Base-by-base conservation (phyloP, 2,113 vertebrate species). In the Smithornis capensis region DNA sequence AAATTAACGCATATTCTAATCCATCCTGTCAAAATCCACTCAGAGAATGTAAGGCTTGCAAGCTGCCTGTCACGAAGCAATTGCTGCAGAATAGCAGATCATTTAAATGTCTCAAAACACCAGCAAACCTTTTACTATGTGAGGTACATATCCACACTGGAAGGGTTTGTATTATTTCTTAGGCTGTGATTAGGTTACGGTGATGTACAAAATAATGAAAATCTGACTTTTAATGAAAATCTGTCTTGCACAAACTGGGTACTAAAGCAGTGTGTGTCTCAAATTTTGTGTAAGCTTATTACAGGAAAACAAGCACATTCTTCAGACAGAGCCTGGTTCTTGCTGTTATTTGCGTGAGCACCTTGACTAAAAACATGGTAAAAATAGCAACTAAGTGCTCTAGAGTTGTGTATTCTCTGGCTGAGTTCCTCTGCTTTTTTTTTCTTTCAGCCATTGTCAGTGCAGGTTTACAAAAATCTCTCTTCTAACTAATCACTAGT, bases 361-460 rank as follows among this genome's bases (percentile, higher is more conserved):
- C 67, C 62, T 92, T 80, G 75, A 49, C 88, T 92, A 33, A 89
- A 94, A 91, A 29, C 65, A 44, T 28, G 78, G 62, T 93, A 94
- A 91, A 96, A 96, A 91, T 80, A 90, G 90, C 63, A 93, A 62
- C 71, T 53, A 45, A 90, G 62, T 62, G 49, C 71, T 94, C 31
- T n/a, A 2, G 74, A 91, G 62, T 64, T 85, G 63, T 53, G 40
- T 90, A 12, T 76, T 85, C 87, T 91, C 29, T 33, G 27, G 64
- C 62, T 55, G 84, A 82, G 47, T 62, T 91, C 33, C 35, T 89
- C 47, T 0, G 1, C 14, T 56, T 29, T 50, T 50, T 63, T 84
- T 19, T 22, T 49, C 57, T 74, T 40, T 29, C 62, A 71, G 70
- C n/a, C 28, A 5, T 67, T 77, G 59, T 71, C 73, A 81, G 40